Percentiles rank a stretch among this genome's conserved stretches.
These are phyloP conservation scores for Corythoichthys intestinalis DNA, from an alignment of 2,113 vertebrate species.

Conservation along the genomic window DNA sequence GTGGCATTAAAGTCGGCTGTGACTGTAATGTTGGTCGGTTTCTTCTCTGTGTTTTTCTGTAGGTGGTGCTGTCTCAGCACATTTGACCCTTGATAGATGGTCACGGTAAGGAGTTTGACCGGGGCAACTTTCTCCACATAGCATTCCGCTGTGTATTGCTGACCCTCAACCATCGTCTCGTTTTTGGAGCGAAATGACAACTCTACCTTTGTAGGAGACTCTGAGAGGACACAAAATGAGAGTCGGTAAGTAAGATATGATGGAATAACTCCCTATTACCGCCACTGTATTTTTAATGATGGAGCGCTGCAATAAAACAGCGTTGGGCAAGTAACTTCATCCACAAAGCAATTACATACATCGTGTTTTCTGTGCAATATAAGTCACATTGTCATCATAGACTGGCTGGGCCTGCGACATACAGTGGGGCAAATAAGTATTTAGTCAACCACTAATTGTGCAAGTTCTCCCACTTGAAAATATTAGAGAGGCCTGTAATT, in stretches of 20 bases:
- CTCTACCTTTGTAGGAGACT: conserved; percentile 42
- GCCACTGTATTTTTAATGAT: background rate
- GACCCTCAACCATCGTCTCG: conserved; percentile 18
- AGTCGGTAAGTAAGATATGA: background rate
- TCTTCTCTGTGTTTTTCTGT: fast-evolving
- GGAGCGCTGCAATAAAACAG: background rate
- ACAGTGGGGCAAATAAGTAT: too few relatives aligned
- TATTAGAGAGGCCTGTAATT: too few relatives aligned
- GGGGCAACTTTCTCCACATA: conserved; percentile 39
- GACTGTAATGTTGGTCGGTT: background rate
- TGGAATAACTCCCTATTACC: background rate
- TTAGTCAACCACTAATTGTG: too few relatives aligned
- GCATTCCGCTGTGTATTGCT: conserved; percentile 51
- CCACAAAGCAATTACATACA: too few relatives aligned
- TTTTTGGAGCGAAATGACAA: conserved; percentile 11
- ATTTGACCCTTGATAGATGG: conserved; percentile 34
- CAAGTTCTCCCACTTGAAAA: too few relatives aligned
- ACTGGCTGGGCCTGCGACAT: too few relatives aligned
- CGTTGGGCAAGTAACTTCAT: background rate
- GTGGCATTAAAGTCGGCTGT: background rate
- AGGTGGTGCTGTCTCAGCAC: fast-evolving
- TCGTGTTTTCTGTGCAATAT: too few relatives aligned
- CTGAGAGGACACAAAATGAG: conserved; percentile 26
- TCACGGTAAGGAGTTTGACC: conserved; percentile 5
- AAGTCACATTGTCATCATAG: too few relatives aligned